These are phyloP conservation scores for Hiodon tergisus DNA, from an alignment of 2,113 vertebrate species.

Conservation along the genomic window DNA sequence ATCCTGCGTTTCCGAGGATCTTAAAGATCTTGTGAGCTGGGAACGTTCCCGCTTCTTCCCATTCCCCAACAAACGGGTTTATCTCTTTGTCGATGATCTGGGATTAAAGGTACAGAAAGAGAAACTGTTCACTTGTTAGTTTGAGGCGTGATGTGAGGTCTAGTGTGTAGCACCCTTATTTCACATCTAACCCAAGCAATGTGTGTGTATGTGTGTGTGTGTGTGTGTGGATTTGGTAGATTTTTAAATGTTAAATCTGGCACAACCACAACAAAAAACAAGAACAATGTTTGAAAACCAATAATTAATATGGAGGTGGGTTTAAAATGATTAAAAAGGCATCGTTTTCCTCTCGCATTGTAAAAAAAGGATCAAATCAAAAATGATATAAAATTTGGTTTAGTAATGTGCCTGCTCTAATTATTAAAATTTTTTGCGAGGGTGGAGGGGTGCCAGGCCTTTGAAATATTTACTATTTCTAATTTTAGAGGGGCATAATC, in stretches of 20 bases:
- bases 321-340: too few species aligned
- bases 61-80: constrained; percentile 73
- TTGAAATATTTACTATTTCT: too few species aligned
- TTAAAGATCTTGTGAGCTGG: constrained; percentile 76
- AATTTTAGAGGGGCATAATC: too few species aligned
- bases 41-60: constrained; percentile 72
- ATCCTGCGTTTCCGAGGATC: constrained; percentile 69
- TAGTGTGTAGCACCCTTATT: neutral
- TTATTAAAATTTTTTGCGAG: too few species aligned
- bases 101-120: constrained; percentile 4
- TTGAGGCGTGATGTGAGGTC: neutral
- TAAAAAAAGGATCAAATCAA: too few species aligned
- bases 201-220: neutral
- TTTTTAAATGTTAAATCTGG: neutral
- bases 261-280: neutral
- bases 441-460: too few species aligned
- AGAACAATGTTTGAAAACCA: too few species aligned
- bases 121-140: neutral
- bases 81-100: constrained; percentile 78
- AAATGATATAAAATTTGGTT: too few species aligned
- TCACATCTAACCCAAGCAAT: neutral
- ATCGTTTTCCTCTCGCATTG: too few species aligned
- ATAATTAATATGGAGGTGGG: too few species aligned
- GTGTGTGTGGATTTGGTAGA: neutral
- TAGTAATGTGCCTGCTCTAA: too few species aligned